These are phyloP conservation scores for Chloroclystis v-ata DNA, from an alignment of 2,888 invertebrate genomes.

Conservation along the genomic window DNA sequence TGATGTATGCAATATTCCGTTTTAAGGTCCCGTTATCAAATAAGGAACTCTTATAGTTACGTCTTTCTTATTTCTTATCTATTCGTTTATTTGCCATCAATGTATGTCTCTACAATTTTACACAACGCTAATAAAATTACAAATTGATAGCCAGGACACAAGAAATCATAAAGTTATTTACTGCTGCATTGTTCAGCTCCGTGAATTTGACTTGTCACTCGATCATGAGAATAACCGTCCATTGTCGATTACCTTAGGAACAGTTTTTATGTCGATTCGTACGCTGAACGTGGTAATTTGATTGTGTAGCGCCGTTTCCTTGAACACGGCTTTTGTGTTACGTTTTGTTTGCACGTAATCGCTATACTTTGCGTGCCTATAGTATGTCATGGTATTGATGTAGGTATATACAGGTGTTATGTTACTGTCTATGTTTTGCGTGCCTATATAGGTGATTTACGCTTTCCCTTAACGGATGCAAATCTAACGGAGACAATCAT, in stretches of 20 bases:
- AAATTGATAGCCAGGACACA: slow-evolving; percentile 22
- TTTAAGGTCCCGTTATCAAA: too few relatives aligned
- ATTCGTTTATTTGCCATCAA: too few relatives aligned
- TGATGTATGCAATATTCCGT: too few relatives aligned
- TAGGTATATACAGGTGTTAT: slow-evolving; percentile 5
- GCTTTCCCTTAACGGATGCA: too few relatives aligned
- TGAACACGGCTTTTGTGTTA: slow-evolving; percentile 30
- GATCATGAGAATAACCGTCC: slow-evolving; percentile 35
- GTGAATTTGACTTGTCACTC: slow-evolving; percentile 14
- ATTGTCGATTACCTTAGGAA: slow-evolving; percentile 36
- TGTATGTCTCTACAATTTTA: too few relatives aligned
- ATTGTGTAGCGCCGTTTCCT: slow-evolving; percentile 38
- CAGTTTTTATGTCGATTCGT: slow-evolving; percentile 32
- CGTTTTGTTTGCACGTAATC: slow-evolving; percentile 15
- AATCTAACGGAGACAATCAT: too few relatives aligned
- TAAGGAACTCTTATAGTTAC: too few relatives aligned
- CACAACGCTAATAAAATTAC: too few relatives aligned
- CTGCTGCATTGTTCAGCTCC: slow-evolving; percentile 37
- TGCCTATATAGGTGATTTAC: too few relatives aligned
- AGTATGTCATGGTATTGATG: slow-evolving; percentile 6
- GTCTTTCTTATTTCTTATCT: too few relatives aligned
- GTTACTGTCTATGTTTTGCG: too few relatives aligned
- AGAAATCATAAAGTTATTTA: slow-evolving; percentile 39
- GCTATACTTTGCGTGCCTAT: background rate
- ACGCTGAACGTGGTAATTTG: slow-evolving; percentile 26